Evolutionary conservation across 2,797 vertebrate genomes (phyloP), one percentile per base, ranked within the genome.

Genomic region (Perodicticus potto): DNA sequence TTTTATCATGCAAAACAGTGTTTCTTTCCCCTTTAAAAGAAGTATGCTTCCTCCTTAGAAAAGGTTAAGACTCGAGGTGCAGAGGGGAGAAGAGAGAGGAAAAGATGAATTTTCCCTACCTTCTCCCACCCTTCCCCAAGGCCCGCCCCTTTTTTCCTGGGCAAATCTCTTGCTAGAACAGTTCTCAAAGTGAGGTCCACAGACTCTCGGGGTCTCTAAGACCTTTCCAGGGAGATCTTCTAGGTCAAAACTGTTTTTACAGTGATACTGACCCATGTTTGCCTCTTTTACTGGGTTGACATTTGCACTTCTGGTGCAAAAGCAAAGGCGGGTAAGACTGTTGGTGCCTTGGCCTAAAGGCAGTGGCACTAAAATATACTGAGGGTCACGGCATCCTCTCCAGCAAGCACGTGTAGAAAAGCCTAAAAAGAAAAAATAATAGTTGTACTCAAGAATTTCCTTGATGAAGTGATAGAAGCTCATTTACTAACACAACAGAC

Each of bases 111-210:
- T 25, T 70, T n/a, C 8, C 32, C 14, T 5, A 1, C 32, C 12
- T 7, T 1, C 2, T 4, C 12, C 16, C 17, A 6, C 8, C 22
- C 7, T 3, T 4, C 20, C 25, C 25, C 8, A 3, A 22, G 20
- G 9, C 37, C 19, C 7, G 37, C 29, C 13, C 2, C 43, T 61
- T 59, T 61, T 45, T 23, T 70, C 80, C 53, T 80, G 22, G 8
- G 13, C 1, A 17, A 93, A 34, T 3, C 1, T 34, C n/a, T 81
- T 95, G 90, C 32, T 16, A 73, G 34, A 88, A 57, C 13, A 19
- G 10, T 53, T 67, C 23, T 93, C 63, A 14, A 23, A 73, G 49
- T 12, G 2, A 53, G 72, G 25, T 32, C 74, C 29, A 53, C 4
- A 32, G 23, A 70, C 0, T 32, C 6, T 11, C 4, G 65, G 20